Percentiles rank a stretch among this genome's conserved stretches.
phyloP scores from a whole-genome alignment of 2,888 invertebrate genomes.

The Plusia festucae region DNA sequence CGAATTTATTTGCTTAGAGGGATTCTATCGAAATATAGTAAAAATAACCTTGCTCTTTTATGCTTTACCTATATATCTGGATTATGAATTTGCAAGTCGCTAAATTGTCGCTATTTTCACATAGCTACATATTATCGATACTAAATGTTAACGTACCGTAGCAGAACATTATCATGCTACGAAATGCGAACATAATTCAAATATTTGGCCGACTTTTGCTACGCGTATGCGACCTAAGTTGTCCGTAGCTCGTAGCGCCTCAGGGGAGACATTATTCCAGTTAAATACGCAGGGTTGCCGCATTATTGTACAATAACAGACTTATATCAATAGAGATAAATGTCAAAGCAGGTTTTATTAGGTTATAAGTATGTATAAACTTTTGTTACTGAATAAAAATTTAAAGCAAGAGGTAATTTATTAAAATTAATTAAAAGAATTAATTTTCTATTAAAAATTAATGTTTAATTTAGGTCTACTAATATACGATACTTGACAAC shows the following conservation, averaged over 20 bases:
- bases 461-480: too few species aligned
- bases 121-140: constrained; percentile 4
- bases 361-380: too few species aligned
- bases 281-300: constrained; percentile 7
- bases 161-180: constrained; percentile 26
- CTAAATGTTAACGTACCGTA: constrained; percentile 2
- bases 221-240: constrained; percentile 3
- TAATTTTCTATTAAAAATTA: too few species aligned
- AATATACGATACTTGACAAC: too few species aligned
- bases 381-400: background rate
- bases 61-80: background rate
- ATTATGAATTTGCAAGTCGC: background rate
- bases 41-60: too few species aligned
- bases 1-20: too few species aligned
- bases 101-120: background rate
- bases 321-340: constrained; percentile 4
- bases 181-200: constrained; percentile 10
- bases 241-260: constrained; percentile 4
- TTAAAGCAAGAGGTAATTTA: too few species aligned
- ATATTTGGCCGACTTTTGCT: constrained; percentile 6
- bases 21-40: too few species aligned
- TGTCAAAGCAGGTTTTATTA: background rate
- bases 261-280: constrained; percentile 6
- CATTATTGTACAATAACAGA: background rate
- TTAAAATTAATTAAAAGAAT: too few species aligned